Percentiles rank a stretch among this genome's conserved stretches.
phyloP scores from a whole-genome alignment of 2,113 vertebrate genomes.

The Thunnus thynnus region DNA sequence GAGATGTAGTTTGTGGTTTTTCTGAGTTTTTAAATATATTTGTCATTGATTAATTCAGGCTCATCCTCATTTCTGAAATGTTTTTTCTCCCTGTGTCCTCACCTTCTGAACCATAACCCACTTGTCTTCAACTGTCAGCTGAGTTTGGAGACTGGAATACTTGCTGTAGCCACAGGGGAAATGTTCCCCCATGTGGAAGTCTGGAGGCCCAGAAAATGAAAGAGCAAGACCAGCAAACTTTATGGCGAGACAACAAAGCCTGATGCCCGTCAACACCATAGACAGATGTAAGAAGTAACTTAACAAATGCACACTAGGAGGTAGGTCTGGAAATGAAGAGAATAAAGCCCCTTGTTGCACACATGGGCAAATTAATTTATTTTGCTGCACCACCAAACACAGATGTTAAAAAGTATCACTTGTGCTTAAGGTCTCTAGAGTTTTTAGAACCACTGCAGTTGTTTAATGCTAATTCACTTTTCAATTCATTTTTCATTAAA shows the following conservation, averaged over 20 bases:
- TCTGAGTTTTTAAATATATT: neutral
- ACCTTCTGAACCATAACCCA: neutral
- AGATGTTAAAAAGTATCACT: neutral
- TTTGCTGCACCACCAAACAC: neutral
- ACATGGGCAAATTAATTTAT: neutral
- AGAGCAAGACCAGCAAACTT: neutral
- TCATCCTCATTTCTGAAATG: neutral
- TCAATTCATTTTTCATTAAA: neutral
- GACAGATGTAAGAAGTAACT: neutral
- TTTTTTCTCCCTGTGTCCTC: neutral
- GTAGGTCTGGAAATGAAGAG: neutral
- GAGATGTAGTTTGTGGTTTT: too few species aligned
- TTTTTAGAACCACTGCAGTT: neutral
- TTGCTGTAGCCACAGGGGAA: slow-evolving; percentile 89
- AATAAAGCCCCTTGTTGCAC: neutral
- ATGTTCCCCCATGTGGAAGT: slow-evolving; percentile 84
- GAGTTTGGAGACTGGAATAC: slow-evolving; percentile 88
- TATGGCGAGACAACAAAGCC: neutral
- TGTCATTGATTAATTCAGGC: neutral
- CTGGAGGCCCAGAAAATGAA: slow-evolving; percentile 87
- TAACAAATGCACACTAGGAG: neutral
- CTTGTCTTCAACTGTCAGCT: slow-evolving; percentile 77
- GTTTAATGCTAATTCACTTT: neutral
- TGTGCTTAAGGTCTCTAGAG: too few species aligned
- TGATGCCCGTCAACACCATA: too few species aligned